These are phyloP conservation scores for Camptogramma bilineatum DNA, from an alignment of 2,888 invertebrate genomes.

Conservation along the genomic window DNA sequence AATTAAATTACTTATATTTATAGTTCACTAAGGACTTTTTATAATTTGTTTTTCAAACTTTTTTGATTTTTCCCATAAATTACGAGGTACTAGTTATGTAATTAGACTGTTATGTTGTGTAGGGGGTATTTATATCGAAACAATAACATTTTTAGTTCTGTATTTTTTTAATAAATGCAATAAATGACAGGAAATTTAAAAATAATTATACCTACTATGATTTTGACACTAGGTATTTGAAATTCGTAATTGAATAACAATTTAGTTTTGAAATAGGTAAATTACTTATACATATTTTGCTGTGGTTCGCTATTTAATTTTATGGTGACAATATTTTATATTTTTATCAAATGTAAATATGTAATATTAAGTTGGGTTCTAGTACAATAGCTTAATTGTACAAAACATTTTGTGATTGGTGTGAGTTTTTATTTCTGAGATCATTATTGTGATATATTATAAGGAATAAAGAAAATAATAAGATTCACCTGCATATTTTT, in stretches of 20 bases:
- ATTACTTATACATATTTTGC: background rate
- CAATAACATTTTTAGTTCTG: background rate
- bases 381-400: slow-evolving; percentile 27
- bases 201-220: background rate
- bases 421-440: slow-evolving; percentile 41
- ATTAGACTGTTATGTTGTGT: slow-evolving; percentile 10
- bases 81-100: slow-evolving; percentile 55
- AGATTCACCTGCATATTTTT: background rate
- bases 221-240: too few relatives aligned
- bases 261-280: too few relatives aligned
- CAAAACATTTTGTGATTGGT: slow-evolving; percentile 40
- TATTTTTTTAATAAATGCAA: background rate
- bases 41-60: background rate
- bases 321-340: background rate
- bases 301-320: background rate
- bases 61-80: slow-evolving; percentile 41
- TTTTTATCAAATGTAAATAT: slow-evolving; percentile 25
- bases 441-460: slow-evolving; percentile 66
- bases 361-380: slow-evolving; percentile 16
- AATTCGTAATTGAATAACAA: too few relatives aligned
- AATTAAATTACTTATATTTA: slow-evolving; percentile 10
- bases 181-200: background rate
- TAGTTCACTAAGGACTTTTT: slow-evolving; percentile 2
- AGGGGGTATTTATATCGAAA: slow-evolving; percentile 13
- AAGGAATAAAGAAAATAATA: slow-evolving; percentile 49